Percentiles rank a stretch among this genome's conserved stretches.
Evolutionary conservation across 2,888 invertebrate genomes (phyloP).

Genomic region (Limenitis camilla): DNA sequence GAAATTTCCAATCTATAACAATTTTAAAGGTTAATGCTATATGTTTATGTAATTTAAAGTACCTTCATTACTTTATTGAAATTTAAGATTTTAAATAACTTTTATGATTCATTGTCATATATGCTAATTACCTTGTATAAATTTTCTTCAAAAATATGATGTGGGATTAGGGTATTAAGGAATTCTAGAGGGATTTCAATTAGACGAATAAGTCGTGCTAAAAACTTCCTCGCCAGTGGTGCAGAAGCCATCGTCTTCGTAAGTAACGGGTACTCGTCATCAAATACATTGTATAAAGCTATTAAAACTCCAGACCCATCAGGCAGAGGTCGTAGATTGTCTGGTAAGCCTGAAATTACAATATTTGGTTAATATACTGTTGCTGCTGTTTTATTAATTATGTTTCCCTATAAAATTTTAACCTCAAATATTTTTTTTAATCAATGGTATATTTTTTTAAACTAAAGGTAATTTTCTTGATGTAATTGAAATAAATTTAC

Average conservation of each 20-base stretch:
- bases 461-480: too few species aligned
- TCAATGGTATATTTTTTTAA: too few species aligned
- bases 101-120: too few species aligned
- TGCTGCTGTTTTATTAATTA: background rate
- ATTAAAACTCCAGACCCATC: conserved; percentile 81
- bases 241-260: conserved; percentile 73
- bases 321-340: conserved; percentile 74
- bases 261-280: conserved; percentile 75
- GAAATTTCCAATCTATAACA: conserved; percentile 79
- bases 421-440: too few species aligned
- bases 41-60: background rate
- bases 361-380: background rate
- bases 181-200: conserved; percentile 78
- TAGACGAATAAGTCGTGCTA: conserved; percentile 74
- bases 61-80: background rate
- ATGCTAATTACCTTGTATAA: conserved; percentile 72
- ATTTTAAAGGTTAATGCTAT: background rate
- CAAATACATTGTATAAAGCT: conserved; percentile 67
- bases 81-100: background rate
- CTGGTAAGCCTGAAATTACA: conserved; percentile 69
- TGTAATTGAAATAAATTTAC: too few species aligned
- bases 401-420: too few species aligned
- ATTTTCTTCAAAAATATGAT: conserved; percentile 76
- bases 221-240: conserved; percentile 78
- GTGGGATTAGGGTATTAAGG: conserved; percentile 78